Conservation (phyloP, 2,113 vertebrate species). For the Pygoscelis adeliae region DNA sequence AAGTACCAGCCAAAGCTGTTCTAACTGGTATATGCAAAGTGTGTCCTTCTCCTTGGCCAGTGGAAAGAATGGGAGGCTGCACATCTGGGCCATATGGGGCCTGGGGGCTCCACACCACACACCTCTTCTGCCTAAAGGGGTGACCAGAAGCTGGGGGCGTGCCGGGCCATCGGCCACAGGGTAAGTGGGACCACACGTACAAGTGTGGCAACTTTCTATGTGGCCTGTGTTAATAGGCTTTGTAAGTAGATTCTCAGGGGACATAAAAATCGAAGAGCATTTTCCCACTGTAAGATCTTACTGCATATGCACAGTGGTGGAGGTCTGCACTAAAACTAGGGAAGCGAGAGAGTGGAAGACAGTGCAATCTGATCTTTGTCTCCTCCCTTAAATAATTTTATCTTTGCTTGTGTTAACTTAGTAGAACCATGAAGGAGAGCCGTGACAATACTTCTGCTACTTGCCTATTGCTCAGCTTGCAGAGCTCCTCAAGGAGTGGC, state of each 20-base stretch:
- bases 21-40: background rate
- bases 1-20: background rate
- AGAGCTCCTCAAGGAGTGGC: rapidly evolving
- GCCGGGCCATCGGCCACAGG: rapidly evolving
- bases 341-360: background rate
- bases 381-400: background rate
- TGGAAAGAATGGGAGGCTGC: background rate
- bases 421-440: background rate
- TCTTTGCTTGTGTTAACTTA: background rate
- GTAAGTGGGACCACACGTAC: rapidly evolving
- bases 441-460: background rate
- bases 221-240: background rate
- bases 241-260: background rate
- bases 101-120: background rate
- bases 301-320: background rate
- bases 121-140: background rate
- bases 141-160: background rate
- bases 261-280: background rate
- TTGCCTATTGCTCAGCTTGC: background rate
- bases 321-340: background rate
- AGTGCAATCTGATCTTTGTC: background rate
- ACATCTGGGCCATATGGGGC: background rate
- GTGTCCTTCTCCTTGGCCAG: background rate
- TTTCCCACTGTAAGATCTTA: background rate
- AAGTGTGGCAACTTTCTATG: background rate